phyloP scores from a whole-genome alignment of 1,140 invertebrate species.

The Sipha flava region DNA sequence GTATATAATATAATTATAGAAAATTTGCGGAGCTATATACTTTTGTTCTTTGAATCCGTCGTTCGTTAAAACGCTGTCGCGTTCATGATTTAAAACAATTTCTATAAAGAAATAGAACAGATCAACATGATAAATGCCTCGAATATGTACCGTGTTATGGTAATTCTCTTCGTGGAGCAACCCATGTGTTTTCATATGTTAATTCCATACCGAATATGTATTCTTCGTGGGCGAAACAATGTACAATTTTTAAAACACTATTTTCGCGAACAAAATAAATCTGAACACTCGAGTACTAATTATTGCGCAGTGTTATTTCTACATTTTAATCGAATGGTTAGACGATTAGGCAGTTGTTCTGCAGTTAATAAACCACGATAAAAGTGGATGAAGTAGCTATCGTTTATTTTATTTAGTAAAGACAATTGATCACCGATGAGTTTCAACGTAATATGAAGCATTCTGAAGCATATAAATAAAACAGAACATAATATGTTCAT shows the following conservation, averaged over 20 bases:
- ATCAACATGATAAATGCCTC: not conserved
- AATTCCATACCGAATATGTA: not conserved
- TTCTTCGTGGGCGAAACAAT: not conserved
- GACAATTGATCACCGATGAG: too few relatives aligned
- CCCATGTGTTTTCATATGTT: not conserved
- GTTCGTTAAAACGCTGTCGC: not conserved
- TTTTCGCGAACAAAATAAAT: not conserved
- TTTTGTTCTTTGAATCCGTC: not conserved
- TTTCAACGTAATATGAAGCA: too few relatives aligned
- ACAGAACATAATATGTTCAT: too few relatives aligned
- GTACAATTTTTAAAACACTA: too few relatives aligned
- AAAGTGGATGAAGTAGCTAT: too few relatives aligned
- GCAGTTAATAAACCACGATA: too few relatives aligned
- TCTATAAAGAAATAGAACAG: not conserved
- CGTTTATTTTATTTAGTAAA: too few relatives aligned
- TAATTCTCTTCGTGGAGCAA: not conserved
- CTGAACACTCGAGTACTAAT: not conserved
- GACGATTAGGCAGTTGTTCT: too few relatives aligned
- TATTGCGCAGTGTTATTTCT: too few relatives aligned
- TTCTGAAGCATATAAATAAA: too few relatives aligned
- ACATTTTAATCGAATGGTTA: too few relatives aligned
- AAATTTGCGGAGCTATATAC: not conserved
- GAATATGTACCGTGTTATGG: not conserved
- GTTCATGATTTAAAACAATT: not conserved
- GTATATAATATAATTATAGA: too few relatives aligned